phyloP scores from a whole-genome alignment of 2,888 invertebrate species.

The Copidosoma aretas region DNA sequence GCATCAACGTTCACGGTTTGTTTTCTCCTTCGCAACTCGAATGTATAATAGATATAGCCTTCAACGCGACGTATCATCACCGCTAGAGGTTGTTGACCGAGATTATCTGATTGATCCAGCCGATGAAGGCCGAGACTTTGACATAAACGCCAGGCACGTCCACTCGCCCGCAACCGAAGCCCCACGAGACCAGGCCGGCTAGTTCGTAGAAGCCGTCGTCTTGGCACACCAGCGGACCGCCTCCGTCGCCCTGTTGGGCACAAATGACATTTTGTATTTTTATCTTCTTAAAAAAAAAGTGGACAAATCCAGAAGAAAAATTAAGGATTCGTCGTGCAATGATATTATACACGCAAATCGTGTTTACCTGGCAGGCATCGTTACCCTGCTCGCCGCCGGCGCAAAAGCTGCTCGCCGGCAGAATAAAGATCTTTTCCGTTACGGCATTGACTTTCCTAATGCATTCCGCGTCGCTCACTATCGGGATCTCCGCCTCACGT shows the following conservation, averaged over 20 bases:
- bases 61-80: not conserved
- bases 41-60: constrained; percentile 2
- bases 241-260: constrained; percentile 83
- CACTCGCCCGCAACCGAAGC: constrained; percentile 89
- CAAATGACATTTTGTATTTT: not conserved
- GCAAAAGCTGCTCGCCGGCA: constrained; percentile 92
- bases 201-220: constrained; percentile 92
- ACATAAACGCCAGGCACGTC: constrained; percentile 98
- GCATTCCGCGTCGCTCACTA: constrained; percentile 91
- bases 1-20: constrained; percentile 37
- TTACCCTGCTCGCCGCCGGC: constrained; percentile 92
- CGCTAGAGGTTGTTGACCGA: constrained; percentile 87
- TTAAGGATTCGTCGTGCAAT: too few species aligned
- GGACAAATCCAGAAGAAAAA: too few species aligned
- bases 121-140: constrained; percentile 92
- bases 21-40: constrained; percentile 11
- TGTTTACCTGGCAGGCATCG: constrained; percentile 85
- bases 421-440: constrained; percentile 91
- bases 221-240: constrained; percentile 91
- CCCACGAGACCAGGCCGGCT: constrained; percentile 94
- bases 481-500: constrained; percentile 88
- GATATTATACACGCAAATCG: not conserved
- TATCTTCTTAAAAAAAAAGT: constrained; percentile 6
- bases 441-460: constrained; percentile 92
- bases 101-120: constrained; percentile 97